Conservation (phyloP, 1,140 invertebrate species). For the Drosophila subpulchrella region DNA sequence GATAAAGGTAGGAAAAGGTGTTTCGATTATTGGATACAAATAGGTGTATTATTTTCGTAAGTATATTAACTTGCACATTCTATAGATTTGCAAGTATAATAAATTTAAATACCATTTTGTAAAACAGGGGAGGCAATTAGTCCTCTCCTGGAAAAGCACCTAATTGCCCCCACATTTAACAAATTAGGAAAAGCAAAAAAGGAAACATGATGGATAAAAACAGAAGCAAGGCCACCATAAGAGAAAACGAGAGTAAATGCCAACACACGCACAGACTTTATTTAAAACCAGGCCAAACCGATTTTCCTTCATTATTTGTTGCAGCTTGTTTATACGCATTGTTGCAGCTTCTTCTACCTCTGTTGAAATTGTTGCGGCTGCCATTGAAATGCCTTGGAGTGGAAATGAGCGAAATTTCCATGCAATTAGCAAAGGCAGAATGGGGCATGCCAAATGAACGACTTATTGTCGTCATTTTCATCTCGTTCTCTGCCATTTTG, state of each 20-base stretch:
- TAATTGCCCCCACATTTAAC: conserved; percentile 23
- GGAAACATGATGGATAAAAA: conserved; percentile 14
- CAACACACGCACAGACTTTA: conserved; percentile 42
- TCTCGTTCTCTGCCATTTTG: conserved; percentile 1
- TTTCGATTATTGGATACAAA: neutral
- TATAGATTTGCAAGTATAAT: neutral
- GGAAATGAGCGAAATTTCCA: conserved; percentile 79
- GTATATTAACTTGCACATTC: neutral
- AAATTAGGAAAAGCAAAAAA: conserved; percentile 31
- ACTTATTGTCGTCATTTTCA: conserved; percentile 23
- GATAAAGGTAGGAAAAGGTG: neutral
- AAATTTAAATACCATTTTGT: neutral
- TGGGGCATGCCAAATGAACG: conserved; percentile 34
- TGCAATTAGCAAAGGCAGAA: conserved; percentile 66
- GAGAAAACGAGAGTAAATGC: conserved; percentile 52
- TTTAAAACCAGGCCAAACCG: conserved; percentile 55
- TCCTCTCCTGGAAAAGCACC: neutral
- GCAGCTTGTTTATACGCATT: conserved; percentile 42
- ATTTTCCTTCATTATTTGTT: conserved; percentile 32
- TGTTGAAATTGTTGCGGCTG: conserved; percentile 64
- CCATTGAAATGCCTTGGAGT: conserved; percentile 68
- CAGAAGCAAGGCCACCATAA: conserved; percentile 10
- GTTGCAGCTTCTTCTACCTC: conserved; percentile 48
- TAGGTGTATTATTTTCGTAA: neutral
- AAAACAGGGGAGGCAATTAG: neutral